Conservation (phyloP, 1,140 invertebrate species). For the Neotoxoptera formosana region DNA sequence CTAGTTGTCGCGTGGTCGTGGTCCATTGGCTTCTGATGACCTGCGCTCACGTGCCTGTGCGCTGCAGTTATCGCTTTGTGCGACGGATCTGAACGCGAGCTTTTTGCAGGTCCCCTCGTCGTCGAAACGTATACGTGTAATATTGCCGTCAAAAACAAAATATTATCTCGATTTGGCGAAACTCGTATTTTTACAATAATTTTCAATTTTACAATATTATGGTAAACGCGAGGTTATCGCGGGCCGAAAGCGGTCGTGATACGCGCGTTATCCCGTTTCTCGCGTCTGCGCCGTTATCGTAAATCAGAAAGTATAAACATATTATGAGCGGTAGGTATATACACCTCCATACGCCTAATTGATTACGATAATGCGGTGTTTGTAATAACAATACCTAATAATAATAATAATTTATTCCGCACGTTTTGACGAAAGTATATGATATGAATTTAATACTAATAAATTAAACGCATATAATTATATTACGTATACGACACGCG, state of each 20-base stretch:
- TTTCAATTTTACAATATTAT: not conserved
- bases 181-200: not conserved
- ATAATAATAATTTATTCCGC: not conserved
- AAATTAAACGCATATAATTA: not conserved
- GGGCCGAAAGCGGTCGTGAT: not conserved
- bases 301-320: not conserved
- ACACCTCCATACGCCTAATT: not conserved
- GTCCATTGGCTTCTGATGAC: not conserved
- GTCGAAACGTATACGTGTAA: not conserved
- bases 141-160: not conserved
- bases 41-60: not conserved
- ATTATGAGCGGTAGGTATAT: not conserved
- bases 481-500: not conserved
- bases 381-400: not conserved
- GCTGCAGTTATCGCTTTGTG: too few species aligned
- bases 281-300: not conserved
- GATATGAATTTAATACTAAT: not conserved
- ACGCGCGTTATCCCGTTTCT: not conserved
- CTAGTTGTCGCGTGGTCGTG: too few species aligned
- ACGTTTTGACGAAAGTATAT: not conserved
- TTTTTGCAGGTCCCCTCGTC: not conserved
- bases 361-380: not conserved
- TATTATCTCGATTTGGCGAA: not conserved
- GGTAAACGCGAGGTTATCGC: not conserved
- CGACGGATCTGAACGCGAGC: not conserved